A percentile compares a stretch with the other conserved stretches of the same genome.
Evolutionary conservation across 2,113 vertebrate genomes (phyloP).

Genomic region (Athene cunicularia): DNA sequence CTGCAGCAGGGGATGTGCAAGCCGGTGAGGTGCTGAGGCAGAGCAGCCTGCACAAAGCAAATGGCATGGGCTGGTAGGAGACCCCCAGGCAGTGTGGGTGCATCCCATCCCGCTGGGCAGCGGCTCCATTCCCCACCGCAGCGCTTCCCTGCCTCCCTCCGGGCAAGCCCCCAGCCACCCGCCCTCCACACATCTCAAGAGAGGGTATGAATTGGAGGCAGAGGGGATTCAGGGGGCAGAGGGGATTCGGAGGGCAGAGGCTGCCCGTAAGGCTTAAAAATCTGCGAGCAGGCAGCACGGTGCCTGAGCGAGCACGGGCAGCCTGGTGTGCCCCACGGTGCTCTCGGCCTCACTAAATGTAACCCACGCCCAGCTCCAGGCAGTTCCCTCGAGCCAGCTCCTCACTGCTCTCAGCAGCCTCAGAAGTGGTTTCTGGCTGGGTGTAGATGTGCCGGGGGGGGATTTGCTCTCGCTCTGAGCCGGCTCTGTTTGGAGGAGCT

Average conservation of each 20-base stretch:
- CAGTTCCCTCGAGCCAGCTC: constrained; percentile 33
- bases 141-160: neutral
- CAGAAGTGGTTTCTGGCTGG: constrained; percentile 66
- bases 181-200: neutral
- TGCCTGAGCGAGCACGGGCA: neutral
- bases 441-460: constrained; percentile 33
- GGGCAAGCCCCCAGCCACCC: neutral
- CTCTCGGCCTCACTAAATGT: neutral
- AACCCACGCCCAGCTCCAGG: constrained; percentile 11
- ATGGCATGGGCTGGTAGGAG: accelerated
- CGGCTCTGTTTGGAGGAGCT: constrained; percentile 51
- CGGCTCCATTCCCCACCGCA: accelerated
- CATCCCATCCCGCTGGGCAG: neutral
- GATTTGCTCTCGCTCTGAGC: constrained; percentile 42
- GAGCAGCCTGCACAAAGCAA: neutral
- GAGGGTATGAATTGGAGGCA: neutral
- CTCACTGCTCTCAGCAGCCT: constrained; percentile 44
- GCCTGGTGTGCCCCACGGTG: neutral
- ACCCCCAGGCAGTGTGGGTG: accelerated
- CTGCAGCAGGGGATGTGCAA: neutral
- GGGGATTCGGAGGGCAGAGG: neutral
- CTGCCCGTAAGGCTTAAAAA: neutral
- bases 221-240: neutral
- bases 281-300: accelerated
- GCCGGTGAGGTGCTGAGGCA: neutral